Evolutionary conservation across 92 coral and sea anemone species (phyloP), one percentile per base, ranked within the genome.

Genomic region (Blastomussa wellsi): DNA sequence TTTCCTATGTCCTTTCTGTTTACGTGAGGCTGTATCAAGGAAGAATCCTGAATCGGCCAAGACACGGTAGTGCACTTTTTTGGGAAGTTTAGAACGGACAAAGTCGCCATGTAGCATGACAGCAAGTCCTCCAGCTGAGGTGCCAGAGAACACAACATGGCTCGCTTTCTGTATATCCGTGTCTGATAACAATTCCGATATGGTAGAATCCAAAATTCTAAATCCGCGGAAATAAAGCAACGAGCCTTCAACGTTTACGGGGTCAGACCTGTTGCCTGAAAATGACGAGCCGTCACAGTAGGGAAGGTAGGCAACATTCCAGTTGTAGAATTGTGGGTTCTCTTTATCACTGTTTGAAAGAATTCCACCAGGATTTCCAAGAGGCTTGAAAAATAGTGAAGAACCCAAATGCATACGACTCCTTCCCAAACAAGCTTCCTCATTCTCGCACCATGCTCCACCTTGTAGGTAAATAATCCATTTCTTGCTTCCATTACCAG

Each of bases 201-300:
- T 81, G 17, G 93, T 72, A 2, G 92, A 91, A 75, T 92, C 90
- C 32, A 97, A 87, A 67, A 97, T 93, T 71, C 94, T 66, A 82
- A 93, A 95, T 12, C 99, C 99, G 51, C 99, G 81, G 62, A 97
- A 91, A 83, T 95, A 93, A 22, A 97, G 53, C 67, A 81, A 64
- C 28, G 78, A 82, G 0, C 90, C 94, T 22, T 88, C 87, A 84
- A 97, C 84, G 28, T 83, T 71, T 14, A 97, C 87, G 0, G 99
- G 95, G n/a, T 95, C 81, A 29, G 91, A 71, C 59, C 99, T 88
- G 76, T 91, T 95, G 33, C 99, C 99, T 1, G 99, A 87, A 60
- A 91, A 97, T 33, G 99, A 97, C 47, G 95, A 91, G 2, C 99
- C 99, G 71, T 97, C 99, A 67, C 99, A 97, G 87, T 97, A 97